Conservation (phyloP, 2,113 vertebrate species). For the Grammomys dolichurus region DNA sequence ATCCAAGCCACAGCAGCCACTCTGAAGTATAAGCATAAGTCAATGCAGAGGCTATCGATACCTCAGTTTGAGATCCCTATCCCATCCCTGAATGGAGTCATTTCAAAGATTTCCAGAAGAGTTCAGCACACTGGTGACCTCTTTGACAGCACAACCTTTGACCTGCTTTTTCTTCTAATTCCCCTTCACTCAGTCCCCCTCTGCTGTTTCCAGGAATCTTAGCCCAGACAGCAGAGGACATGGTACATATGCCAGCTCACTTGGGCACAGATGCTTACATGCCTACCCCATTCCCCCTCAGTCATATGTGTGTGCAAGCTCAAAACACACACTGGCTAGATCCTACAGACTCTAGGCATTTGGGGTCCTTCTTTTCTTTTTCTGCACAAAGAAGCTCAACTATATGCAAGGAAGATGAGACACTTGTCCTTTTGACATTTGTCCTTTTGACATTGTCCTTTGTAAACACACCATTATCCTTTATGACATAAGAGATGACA, state of each 20-base stretch:
- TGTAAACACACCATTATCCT: background rate
- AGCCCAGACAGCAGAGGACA: background rate
- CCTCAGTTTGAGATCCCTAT: background rate
- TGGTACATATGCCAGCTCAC: background rate
- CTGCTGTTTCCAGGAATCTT: background rate
- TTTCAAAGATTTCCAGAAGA: background rate
- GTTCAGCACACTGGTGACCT: background rate
- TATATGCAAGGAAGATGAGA: conserved; percentile 33
- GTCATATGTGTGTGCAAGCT: background rate
- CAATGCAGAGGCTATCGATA: background rate
- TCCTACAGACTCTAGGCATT: background rate
- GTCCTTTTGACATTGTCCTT: background rate
- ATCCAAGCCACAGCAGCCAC: background rate
- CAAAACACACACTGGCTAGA: background rate
- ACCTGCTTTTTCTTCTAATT: background rate
- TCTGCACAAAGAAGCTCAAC: conserved; percentile 21
- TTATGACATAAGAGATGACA: background rate
- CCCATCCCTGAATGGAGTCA: background rate
- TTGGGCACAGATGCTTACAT: background rate
- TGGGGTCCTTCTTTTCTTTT: background rate
- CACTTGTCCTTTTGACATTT: background rate
- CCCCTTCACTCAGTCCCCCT: background rate
- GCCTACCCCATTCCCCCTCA: background rate
- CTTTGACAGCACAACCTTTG: background rate
- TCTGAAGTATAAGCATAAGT: background rate